Evolutionary conservation across 2,797 vertebrate species (phyloP).

Genomic region (Alauda arvensis): DNA sequence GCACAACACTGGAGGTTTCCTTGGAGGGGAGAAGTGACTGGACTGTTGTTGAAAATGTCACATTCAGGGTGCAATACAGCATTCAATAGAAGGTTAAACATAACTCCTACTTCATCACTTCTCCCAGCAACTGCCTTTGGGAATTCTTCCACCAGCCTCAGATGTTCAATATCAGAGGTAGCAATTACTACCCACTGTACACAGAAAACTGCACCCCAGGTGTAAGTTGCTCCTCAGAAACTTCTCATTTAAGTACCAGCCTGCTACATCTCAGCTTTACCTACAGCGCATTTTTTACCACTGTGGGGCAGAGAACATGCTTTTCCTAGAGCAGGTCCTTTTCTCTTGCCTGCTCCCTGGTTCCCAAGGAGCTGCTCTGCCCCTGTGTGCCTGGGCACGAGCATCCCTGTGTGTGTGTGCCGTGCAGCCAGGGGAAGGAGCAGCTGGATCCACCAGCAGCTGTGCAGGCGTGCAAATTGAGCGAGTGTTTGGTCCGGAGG

Average conservation of each 20-base stretch:
- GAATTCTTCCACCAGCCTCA: background rate
- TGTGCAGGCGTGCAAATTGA: slow-evolving; percentile 7
- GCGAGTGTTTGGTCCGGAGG: slow-evolving; percentile 47
- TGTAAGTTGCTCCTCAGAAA: background rate
- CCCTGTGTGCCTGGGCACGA: background rate
- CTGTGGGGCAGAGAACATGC: background rate
- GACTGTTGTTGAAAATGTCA: background rate
- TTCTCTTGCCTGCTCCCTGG: background rate
- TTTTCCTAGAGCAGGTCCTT: background rate
- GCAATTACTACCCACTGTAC: background rate
- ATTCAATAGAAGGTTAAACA: background rate
- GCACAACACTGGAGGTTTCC: background rate
- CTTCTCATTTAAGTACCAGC: background rate
- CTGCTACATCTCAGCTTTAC: background rate
- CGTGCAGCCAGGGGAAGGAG: background rate
- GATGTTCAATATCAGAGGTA: background rate
- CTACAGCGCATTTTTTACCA: background rate
- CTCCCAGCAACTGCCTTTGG: background rate
- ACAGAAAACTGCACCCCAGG: background rate
- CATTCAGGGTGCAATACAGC: background rate
- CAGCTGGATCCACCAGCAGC: slow-evolving; percentile 58
- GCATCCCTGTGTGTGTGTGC: background rate
- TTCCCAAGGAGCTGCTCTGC: background rate
- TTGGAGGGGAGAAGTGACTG: background rate
- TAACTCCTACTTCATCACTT: background rate